Percentiles rank a stretch among this genome's conserved stretches.
Conservation (phyloP, 2,888 invertebrate species). For the Hyles lineata region DNA sequence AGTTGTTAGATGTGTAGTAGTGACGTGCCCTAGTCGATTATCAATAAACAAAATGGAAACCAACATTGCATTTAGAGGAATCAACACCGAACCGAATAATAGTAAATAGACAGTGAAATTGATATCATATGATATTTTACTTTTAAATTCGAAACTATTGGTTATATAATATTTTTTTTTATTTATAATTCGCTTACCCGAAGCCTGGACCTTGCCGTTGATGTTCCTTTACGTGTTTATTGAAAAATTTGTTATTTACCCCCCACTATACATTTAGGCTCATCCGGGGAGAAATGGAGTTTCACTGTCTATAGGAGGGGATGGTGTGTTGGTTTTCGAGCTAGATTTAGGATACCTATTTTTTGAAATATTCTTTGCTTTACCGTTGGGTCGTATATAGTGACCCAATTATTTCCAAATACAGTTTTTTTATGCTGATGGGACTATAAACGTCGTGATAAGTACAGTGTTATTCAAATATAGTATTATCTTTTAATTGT, state of each 20-base stretch:
- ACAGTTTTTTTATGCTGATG: too few species aligned
- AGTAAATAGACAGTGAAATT: conserved; percentile 84
- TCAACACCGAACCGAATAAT: conserved; percentile 83
- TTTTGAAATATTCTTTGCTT: too few species aligned
- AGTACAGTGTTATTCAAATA: too few species aligned
- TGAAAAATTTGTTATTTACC: conserved; percentile 74
- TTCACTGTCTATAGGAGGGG: conserved; percentile 77
- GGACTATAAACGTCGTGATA: too few species aligned
- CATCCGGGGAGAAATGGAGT: conserved; percentile 37
- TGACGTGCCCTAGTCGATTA: conserved; percentile 13
- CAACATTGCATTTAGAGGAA: conserved; percentile 78
- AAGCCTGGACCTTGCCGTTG: conserved; percentile 69
- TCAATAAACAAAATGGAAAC: conserved; percentile 68
- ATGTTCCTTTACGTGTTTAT: conserved; percentile 80
- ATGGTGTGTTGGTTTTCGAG: conserved; percentile 3
- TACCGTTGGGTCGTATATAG: too few species aligned
- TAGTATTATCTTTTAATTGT: too few species aligned
- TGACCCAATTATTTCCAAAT: too few species aligned
- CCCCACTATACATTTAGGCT: conserved; percentile 43
- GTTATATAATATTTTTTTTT: conserved; percentile 59
- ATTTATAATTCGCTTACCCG: conserved; percentile 69
- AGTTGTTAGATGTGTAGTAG: not conserved
- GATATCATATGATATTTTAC: conserved; percentile 79
- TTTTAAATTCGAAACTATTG: conserved; percentile 82
- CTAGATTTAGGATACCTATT: not conserved